phyloP scores from a whole-genome alignment of 2,113 vertebrate genomes.

The Plectropomus leopardus region DNA sequence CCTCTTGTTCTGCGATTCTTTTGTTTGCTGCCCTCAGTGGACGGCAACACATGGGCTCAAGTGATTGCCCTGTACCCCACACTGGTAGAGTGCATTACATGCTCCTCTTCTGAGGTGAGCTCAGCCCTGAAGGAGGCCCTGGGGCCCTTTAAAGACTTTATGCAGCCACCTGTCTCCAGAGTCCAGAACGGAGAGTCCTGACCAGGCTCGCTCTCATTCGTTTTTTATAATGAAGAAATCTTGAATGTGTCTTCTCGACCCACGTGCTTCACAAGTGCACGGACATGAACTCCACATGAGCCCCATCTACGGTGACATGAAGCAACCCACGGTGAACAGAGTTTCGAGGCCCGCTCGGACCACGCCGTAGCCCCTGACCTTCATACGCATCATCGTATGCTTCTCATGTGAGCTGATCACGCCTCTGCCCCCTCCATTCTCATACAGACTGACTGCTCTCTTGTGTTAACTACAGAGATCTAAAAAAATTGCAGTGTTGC shows the following conservation, averaged over 20 bases:
- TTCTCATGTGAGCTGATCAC: constrained; percentile 72
- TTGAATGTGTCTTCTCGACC: constrained; percentile 78
- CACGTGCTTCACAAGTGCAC: constrained; percentile 60
- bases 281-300: constrained; percentile 69
- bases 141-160: constrained; percentile 99
- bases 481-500: constrained; percentile 83
- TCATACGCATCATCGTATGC: constrained; percentile 67
- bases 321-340: constrained; percentile 56
- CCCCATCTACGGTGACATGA: constrained; percentile 63
- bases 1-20: constrained; percentile 2
- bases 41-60: constrained; percentile 96
- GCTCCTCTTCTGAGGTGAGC: constrained; percentile 96
- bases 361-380: constrained; percentile 36
- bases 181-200: constrained; percentile 98
- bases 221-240: constrained; percentile 78
- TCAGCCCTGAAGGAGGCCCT: constrained; percentile 97
- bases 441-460: constrained; percentile 83
- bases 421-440: constrained; percentile 47
- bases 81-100: constrained; percentile 97
- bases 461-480: constrained; percentile 84
- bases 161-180: constrained; percentile 95
- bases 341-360: constrained; percentile 14
- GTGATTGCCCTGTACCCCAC: constrained; percentile 98
- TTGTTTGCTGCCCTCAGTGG: constrained; percentile 86
- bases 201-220: constrained; percentile 73